Evolutionary conservation across 2,113 vertebrate genomes (phyloP), one percentile per base, ranked within the genome.

Genomic region (Myotis yumanensis): DNA sequence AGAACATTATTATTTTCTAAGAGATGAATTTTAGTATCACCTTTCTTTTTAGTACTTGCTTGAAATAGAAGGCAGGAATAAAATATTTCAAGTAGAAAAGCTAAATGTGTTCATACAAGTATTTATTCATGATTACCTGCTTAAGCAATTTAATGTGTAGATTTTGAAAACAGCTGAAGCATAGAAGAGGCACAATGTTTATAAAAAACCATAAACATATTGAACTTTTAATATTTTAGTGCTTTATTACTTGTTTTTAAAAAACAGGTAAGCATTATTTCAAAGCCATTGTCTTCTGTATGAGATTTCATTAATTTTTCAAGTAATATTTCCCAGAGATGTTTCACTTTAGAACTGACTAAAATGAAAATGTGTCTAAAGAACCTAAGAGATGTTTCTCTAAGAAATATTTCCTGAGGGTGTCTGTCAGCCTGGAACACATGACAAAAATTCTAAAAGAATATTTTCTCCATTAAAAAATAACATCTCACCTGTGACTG

Each of bases 361-460:
- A 98, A 98, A 98, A 98, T 98, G 96, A 98, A 98, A 98, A 97
- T 97, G 94, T 97, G 92, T 93, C 96, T 88, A 54, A 91, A 62
- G 88, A 97, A 75, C 88, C 89, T 97, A 97, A 86, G 93, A 96
- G 94, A 94, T 1, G 69, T 79, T 59, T 84, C 68, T 89, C 91
- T 94, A 96, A 97, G 92, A 85, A 86, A 92, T 43, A 71, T 94
- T 80, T 7, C 10, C 83, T 93, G 71, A 95, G 37, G 73, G 66
- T 92, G 84, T 95, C 95, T 96, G 90, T 97, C 96, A 98, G 92
- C 89, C 90, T 93, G 86, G 84, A 98, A 97, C 97, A 92, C 92
- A 90, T 89, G 86, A 82, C 76, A 97, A 93, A 72, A 93, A 72
- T 94, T 97, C 96, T 96, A 89, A 71, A 94, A 90, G 86, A 96